phyloP scores from a whole-genome alignment of 2,888 invertebrate genomes.

The Acanthosepion pharaonis region DNA sequence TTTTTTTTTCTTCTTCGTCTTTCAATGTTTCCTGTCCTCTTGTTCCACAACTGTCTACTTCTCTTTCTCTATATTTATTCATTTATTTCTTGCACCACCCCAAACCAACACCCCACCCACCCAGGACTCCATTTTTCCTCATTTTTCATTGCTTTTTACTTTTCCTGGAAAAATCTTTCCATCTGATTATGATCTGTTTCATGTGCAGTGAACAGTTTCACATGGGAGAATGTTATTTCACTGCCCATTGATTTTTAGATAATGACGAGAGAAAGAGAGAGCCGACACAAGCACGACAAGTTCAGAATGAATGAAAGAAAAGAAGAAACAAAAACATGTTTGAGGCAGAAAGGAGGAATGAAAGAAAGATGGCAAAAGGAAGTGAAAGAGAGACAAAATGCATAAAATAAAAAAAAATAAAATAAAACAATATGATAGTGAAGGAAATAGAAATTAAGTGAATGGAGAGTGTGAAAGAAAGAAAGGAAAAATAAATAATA shows the following conservation, averaged over 20 bases:
- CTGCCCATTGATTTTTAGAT: background rate
- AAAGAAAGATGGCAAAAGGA: background rate
- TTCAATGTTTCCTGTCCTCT: background rate
- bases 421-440: background rate
- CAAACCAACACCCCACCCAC: background rate
- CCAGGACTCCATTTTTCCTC: background rate
- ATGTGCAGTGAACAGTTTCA: background rate
- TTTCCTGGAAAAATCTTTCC: background rate
- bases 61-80: too few relatives aligned
- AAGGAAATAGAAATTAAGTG: background rate
- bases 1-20: background rate
- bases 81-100: background rate
- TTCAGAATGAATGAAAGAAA: background rate
- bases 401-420: background rate
- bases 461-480: too few relatives aligned
- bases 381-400: background rate
- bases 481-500: background rate
- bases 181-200: background rate
- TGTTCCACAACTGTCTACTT: background rate
- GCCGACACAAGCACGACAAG: too few relatives aligned
- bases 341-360: background rate
- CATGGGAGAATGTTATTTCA: background rate
- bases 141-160: background rate
- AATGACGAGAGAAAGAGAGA: background rate
- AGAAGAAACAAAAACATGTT: too few relatives aligned